A percentile compares a stretch with the other conserved stretches of the same genome.
phyloP scores from a whole-genome alignment of 1,140 invertebrate genomes.

The Drosophila micromelanica region DNA sequence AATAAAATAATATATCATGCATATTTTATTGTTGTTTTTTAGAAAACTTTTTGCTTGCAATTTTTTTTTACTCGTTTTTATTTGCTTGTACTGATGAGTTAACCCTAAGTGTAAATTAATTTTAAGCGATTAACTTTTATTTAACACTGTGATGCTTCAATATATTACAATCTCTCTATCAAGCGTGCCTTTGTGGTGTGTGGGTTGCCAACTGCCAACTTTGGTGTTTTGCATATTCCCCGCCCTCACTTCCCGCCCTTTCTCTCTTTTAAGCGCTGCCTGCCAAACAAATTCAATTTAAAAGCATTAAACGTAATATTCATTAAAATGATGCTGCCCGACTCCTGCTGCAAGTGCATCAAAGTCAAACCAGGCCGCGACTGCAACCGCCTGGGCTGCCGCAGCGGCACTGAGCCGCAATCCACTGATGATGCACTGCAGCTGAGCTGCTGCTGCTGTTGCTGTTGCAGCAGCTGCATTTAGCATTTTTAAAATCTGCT shows the following conservation, averaged over 20 bases:
- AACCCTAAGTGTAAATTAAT: too few species aligned
- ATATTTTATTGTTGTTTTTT: not conserved
- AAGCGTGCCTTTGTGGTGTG: not conserved
- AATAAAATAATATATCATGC: too few species aligned
- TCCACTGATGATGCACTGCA: slow-evolving; percentile 59
- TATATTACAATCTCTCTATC: too few species aligned
- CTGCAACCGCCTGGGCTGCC: slow-evolving; percentile 38
- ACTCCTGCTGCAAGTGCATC: slow-evolving; percentile 32
- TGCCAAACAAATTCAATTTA: slow-evolving; percentile 54
- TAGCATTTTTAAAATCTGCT: slow-evolving; percentile 73
- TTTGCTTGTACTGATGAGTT: too few species aligned
- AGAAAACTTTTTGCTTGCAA: not conserved
- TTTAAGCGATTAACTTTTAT: too few species aligned
- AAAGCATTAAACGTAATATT: slow-evolving; percentile 58
- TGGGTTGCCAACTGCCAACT: not conserved
- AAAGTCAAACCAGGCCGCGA: slow-evolving; percentile 41
- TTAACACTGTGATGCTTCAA: too few species aligned
- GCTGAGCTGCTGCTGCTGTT: slow-evolving; percentile 32
- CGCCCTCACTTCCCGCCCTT: not conserved
- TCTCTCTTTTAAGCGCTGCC: slow-evolving; percentile 19
- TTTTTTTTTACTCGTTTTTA: too few species aligned
- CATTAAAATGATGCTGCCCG: slow-evolving; percentile 61
- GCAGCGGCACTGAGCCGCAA: slow-evolving; percentile 34
- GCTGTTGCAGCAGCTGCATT: slow-evolving; percentile 46
- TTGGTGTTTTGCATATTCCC: not conserved